Evolutionary conservation across 2,797 vertebrate species (phyloP), one percentile per base, ranked within the genome.

Genomic region (Acrossocheilus wenchowensis): DNA sequence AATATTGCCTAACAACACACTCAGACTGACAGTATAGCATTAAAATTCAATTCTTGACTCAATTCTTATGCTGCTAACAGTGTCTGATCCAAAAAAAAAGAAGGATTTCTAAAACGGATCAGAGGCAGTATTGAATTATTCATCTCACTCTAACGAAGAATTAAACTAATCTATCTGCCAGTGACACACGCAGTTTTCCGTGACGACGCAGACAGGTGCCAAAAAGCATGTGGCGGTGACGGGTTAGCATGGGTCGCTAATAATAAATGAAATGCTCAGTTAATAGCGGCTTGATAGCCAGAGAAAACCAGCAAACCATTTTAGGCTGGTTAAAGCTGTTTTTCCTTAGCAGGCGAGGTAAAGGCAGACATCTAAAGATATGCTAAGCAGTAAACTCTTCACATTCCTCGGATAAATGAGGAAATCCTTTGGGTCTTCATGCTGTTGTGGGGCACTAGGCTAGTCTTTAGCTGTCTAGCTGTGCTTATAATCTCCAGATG

Each of bases 71-170:
- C 66, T 68, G 21, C 71, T 86, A 68, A 43, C 87, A 72, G 80
- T 62, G 74, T 77, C 78, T 81, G 26, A 68, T 78, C 30, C 54
- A 34, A 45, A 89, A 88, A 88, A 82, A 85, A 39, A 73, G 62
- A 26, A 87, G 60, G 64, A 73, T 85, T 88, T 81, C 79, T 66
- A 64, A 87, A 83, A 66, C 26, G 45, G 57, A 80, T 80, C 6
- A 52, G 80, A 72, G 80, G 52, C 15, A 2, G 62, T 75, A n/a
- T 68, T 92, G 85, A 89, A 90, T 89, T 84, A 91, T 92, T 90
- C 85, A 91, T 90, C 45, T 73, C 62, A 64, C 75, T 83, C 78
- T 87, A 87, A 90, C 85, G 60, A 89, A 75, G 69, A 84, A 88
- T 90, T 83, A 90, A 88, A 80, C 86, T 84, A 87, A 89, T 87